phyloP scores from a whole-genome alignment of 2,113 vertebrate species.

The Anguilla japonica region DNA sequence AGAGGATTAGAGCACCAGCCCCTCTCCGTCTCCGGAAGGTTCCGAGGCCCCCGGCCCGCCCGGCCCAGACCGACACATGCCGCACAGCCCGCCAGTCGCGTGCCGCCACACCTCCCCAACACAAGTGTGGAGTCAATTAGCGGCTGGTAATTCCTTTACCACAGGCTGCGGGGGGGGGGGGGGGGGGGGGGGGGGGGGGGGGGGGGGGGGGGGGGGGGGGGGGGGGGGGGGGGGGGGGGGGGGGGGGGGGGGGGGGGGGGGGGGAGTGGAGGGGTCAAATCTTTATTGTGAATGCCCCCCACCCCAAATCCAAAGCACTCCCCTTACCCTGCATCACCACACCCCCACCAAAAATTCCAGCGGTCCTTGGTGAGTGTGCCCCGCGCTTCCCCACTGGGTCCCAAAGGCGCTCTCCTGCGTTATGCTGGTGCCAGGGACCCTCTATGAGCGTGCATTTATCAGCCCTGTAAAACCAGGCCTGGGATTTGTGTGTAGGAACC shows the following conservation, averaged over 20 bases:
- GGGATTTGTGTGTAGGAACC: not conserved
- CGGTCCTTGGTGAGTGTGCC: too few species aligned
- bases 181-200: too few species aligned
- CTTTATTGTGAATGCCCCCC: not conserved
- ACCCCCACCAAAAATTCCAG: too few species aligned
- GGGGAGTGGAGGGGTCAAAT: not conserved
- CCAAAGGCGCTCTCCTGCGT: too few species aligned
- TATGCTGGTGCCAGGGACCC: not conserved
- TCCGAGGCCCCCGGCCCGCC: not conserved
- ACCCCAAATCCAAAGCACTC: not conserved
- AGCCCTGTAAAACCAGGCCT: not conserved
- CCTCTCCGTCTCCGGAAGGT: constrained; percentile 37
- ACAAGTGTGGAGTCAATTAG: constrained; percentile 35
- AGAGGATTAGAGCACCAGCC: constrained; percentile 35
- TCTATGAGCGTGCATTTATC: not conserved
- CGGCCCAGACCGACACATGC: not conserved
- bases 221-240: not conserved
- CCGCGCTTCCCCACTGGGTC: not conserved
- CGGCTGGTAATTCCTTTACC: constrained; percentile 31
- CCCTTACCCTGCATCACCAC: not conserved
- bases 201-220: too few species aligned
- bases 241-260: not conserved
- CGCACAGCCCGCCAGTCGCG: not conserved
- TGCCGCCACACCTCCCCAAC: constrained; percentile 7
- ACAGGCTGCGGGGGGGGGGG: not conserved